Conservation (phyloP, 2,888 invertebrate species). For the Acanthacorydalis orientalis region DNA sequence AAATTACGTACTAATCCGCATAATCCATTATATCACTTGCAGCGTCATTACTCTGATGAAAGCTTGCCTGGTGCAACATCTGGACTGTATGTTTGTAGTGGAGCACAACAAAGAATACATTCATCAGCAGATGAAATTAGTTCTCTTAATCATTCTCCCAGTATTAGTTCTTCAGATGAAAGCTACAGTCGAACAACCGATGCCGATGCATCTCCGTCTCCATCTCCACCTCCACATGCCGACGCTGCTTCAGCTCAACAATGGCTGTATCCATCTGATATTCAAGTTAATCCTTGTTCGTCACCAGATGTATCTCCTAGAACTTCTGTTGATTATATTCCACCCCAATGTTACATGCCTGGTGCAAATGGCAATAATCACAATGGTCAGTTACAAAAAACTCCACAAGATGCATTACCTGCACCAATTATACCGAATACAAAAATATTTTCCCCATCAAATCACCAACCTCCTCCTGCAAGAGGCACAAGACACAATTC, state of each 20-base stretch:
- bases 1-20: conserved; percentile 15
- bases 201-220: conserved; percentile 40
- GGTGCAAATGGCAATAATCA: conserved; percentile 8
- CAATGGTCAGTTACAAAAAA: conserved; percentile 2
- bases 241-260: conserved; percentile 29
- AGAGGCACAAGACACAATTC: conserved; percentile 5
- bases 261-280: conserved; percentile 44
- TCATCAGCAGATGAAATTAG: conserved; percentile 73
- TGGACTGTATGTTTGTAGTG: conserved; percentile 20
- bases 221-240: conserved; percentile 23
- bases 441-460: conserved; percentile 17
- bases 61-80: conserved; percentile 37
- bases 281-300: conserved; percentile 32
- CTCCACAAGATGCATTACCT: conserved; percentile 8
- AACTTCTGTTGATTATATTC: conserved; percentile 31
- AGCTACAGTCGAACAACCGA: conserved; percentile 70
- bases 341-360: conserved; percentile 27
- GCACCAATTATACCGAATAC: conserved; percentile 12
- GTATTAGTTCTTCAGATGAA: conserved; percentile 71
- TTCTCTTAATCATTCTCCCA: conserved; percentile 64
- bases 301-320: conserved; percentile 28
- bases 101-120: conserved; percentile 40
- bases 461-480: conserved; percentile 7
- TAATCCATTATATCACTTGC: conserved; percentile 29
- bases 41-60: conserved; percentile 50